Evolutionary conservation across 2,888 invertebrate genomes (phyloP), one percentile per base, ranked within the genome.

Genomic region (Disparrhopalites patrizii): DNA sequence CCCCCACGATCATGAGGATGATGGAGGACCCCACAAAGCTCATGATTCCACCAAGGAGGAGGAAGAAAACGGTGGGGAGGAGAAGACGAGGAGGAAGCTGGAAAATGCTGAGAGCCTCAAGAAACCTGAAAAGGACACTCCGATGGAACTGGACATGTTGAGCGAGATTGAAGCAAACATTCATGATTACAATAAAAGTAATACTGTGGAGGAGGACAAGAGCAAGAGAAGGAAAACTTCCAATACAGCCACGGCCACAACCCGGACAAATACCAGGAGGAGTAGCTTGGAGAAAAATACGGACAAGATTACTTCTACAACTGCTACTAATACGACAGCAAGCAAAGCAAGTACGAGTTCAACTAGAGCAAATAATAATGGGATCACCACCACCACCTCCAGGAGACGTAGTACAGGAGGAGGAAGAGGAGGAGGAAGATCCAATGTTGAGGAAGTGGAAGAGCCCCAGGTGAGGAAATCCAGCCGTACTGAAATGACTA

Each of bases 1-100:
- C 62, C 71, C 73, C 1, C 47, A 61, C 25, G 60, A 31, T 30
- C 28, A 63, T 58, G 69, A 70, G 38, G 55, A 68, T 47, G 58
- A 63, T 65, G 68, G 55, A 31, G 52, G 51, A n/a, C n/a, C n/a
- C 60, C 68, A 62, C 50, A 56, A 54, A 51, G n/a, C 31, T 38
- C 27, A 38, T 23, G 15, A 62, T 31, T 47, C 55, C 58, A 38
- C 65, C 47, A 55, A 65, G 51, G 56, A 67, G 52, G 31, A 60
- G 2, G 15, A 23, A 13, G 55, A 33, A 28, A 33, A 20, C 15
- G 33, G 20, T 20, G 20, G n/a, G 7, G 43, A 43, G 56, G 38
- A 15, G 15, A 62, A 47, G 31, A 50, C n/a, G 31, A 63, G 40
- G 13, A 33, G 31, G 51, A 36, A 51, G n/a, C 52, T 8, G 25